Evolutionary conservation across 2,113 vertebrate species (phyloP), one percentile per base, ranked within the genome.

Genomic region (Papio anubis): DNA sequence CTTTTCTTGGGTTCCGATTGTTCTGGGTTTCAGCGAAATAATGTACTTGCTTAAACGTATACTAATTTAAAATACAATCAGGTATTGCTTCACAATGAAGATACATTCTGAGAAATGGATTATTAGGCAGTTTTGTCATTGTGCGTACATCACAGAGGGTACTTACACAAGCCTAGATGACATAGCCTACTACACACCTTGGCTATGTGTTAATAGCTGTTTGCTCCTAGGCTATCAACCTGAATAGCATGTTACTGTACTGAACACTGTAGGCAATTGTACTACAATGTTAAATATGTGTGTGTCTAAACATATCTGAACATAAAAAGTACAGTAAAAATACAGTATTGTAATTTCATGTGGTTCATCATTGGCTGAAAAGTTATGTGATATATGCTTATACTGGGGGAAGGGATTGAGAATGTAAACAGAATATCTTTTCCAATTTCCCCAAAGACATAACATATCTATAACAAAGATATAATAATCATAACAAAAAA

Each of bases 41-140:
- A 85, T 57, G 7, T 43, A 27, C 35, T 96, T 45, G n/a, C 30
- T n/a, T 81, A 79, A 21, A 83, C 75, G 12, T 79, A 30, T 64
- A 68, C 30, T 75, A 52, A 43, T 87, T 94, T 95, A 61, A 61
- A 27, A 78, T 91, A 96, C 6, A 43, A 25, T 43, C 72, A 27
- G 13, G 23, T 5, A 14, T 27, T 7, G 6, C 23, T 43, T 43
- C 27, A 43, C 25, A 25, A 43, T 14, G 40, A 25, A 6, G 23
- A 43, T 27, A 43, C 8, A 43, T 43, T 75, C 72, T 75, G 23
- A 75, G 38, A 75, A 27, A 75, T 75, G 72, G 23, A 43, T 43
- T 43, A 20, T 75, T 75, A 75, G 72, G 38, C 38, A 43, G 35
- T 75, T 75, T 75, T 75, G 40, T 43, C 13, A 40, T 75, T 40